Evolutionary conservation across 2,888 invertebrate genomes (phyloP).

Genomic region (Eudasyphora cyanicolor): DNA sequence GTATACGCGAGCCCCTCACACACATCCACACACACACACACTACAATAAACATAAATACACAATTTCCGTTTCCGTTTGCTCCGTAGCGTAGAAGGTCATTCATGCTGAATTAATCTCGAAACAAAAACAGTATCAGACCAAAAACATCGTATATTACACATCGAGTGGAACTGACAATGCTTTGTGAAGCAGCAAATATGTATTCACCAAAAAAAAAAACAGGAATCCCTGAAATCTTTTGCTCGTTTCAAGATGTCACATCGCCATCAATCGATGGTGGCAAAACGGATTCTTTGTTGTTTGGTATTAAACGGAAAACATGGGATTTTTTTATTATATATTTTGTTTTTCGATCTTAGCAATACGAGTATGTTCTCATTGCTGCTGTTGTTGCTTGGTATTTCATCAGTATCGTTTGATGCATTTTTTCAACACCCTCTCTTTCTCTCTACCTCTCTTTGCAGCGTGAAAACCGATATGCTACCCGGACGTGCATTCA

Average conservation of each 20-base stretch:
- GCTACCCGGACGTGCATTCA: conserved; percentile 86
- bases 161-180: not conserved
- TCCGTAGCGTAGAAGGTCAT: conserved; percentile 16
- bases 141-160: not conserved
- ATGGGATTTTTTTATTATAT: not conserved
- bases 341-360: conserved; percentile 6
- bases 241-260: not conserved
- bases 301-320: not conserved
- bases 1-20: no score
- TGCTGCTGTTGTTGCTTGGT: not conserved
- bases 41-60: not conserved
- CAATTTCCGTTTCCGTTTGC: not conserved
- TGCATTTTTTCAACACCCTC: not conserved
- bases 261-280: not conserved
- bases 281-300: not conserved
- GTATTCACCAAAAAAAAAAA: no score
- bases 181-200: no score
- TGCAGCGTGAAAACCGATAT: conserved; percentile 90
- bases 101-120: conserved; percentile 48
- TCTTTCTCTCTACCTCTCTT: conserved; percentile 20
- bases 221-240: not conserved
- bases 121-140: no score
- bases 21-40: not conserved
- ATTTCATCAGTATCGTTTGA: conserved; percentile 38
- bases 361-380: not conserved